Conservation (phyloP, 1,140 invertebrate species). For the Solen grandis region DNA sequence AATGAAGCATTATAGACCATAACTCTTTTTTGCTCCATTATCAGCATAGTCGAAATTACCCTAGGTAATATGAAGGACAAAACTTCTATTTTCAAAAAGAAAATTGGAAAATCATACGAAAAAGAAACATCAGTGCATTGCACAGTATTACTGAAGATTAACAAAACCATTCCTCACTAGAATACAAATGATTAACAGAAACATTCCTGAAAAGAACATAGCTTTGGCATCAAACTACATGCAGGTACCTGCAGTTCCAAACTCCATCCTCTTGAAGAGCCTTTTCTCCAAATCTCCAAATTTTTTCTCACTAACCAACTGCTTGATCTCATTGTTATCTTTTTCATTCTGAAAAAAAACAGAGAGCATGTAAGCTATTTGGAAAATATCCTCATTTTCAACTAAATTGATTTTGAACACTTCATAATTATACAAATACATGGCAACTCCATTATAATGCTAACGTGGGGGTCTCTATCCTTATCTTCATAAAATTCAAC, state of each 20-base stretch:
- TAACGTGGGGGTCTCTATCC: background rate
- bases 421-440: background rate
- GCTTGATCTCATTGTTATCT: slow-evolving; percentile 82
- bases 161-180: background rate
- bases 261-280: slow-evolving; percentile 87
- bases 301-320: slow-evolving; percentile 82
- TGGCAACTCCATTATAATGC: background rate
- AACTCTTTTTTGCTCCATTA: no score
- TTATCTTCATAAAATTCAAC: no score
- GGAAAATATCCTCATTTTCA: background rate
- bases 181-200: background rate
- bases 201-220: background rate
- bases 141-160: background rate
- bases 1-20: background rate
- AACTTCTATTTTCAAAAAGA: no score
- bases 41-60: no score
- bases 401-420: background rate
- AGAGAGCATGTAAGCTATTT: background rate
- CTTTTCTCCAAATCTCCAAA: slow-evolving; percentile 83
- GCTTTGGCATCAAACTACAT: background rate
- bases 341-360: slow-evolving; percentile 81
- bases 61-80: no score
- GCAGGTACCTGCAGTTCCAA: slow-evolving; percentile 89
- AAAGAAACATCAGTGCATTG: background rate
- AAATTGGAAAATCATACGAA: no score